A percentile compares a stretch with the other conserved stretches of the same genome.
Evolutionary conservation across 1,140 invertebrate genomes (phyloP).

Genomic region (Drosophila athabasca): DNA sequence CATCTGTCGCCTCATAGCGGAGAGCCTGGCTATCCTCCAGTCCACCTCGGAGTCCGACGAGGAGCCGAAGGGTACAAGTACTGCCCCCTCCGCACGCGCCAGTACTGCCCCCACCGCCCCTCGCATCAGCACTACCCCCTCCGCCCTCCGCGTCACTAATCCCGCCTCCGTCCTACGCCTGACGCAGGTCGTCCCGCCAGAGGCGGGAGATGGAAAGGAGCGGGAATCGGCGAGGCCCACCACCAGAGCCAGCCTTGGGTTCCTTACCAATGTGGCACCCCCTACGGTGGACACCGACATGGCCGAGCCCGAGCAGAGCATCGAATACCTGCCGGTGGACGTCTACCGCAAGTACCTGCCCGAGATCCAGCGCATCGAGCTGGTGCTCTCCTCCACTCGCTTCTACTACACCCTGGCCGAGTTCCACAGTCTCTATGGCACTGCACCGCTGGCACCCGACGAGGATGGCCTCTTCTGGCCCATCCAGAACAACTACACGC

Average conservation of each 20-base stretch:
- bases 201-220: too few species aligned
- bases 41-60: constrained; percentile 11
- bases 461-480: constrained; percentile 70
- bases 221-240: too few species aligned
- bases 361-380: constrained; percentile 75
- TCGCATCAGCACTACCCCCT: too few species aligned
- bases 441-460: constrained; percentile 47
- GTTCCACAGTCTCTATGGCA: constrained; percentile 46
- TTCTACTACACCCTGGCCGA: constrained; percentile 64
- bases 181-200: too few species aligned
- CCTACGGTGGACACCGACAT: neutral
- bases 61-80: neutral
- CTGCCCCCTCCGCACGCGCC: too few species aligned
- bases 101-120: too few species aligned
- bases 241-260: too few species aligned
- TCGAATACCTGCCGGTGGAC: constrained; percentile 22
- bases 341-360: constrained; percentile 58
- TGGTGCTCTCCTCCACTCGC: constrained; percentile 58
- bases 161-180: too few species aligned
- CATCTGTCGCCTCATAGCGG: constrained; percentile 43
- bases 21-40: neutral
- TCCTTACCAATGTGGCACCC: too few species aligned
- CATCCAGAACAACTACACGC: constrained; percentile 65
- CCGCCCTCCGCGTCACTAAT: too few species aligned
- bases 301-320: neutral